Conservation (phyloP, 2,113 vertebrate genomes). For the Zosterops pallidus region DNA sequence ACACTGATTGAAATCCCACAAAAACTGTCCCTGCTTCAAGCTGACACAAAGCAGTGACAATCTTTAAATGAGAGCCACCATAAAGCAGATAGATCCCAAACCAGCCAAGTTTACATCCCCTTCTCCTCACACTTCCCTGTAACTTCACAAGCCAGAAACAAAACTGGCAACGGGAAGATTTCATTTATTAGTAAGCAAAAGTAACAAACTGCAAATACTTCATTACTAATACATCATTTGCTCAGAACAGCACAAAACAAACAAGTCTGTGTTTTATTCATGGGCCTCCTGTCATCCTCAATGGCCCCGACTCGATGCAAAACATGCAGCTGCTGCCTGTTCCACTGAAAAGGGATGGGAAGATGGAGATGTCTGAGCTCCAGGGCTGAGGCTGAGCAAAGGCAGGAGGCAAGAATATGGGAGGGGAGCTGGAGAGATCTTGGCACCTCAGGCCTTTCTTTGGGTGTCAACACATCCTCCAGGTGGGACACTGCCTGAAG, state of each 20-base stretch:
- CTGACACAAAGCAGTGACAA: not conserved
- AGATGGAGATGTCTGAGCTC: not conserved
- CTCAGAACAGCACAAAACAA: not conserved
- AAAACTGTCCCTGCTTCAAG: not conserved
- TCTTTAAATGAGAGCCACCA: not conserved
- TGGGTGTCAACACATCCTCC: rapidly evolving
- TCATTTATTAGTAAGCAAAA: slow-evolving; percentile 43
- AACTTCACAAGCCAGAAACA: not conserved
- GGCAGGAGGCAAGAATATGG: rapidly evolving
- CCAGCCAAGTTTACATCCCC: not conserved
- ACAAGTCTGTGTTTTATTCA: slow-evolving; percentile 48
- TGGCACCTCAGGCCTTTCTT: not conserved
- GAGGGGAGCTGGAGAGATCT: not conserved
- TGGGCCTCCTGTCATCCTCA: not conserved
- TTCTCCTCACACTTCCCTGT: not conserved
- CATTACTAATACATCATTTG: slow-evolving; percentile 55
- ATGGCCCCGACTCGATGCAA: not conserved
- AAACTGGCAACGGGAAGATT: not conserved
- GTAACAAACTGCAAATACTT: slow-evolving; percentile 14
- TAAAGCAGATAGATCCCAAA: not conserved
- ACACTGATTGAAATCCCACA: not conserved
- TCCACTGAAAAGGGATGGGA: not conserved
- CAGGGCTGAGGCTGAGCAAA: not conserved
- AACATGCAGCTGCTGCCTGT: rapidly evolving
- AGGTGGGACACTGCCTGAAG: not conserved